Conservation (phyloP, 2,113 vertebrate species). For the Istiophorus platypterus region DNA sequence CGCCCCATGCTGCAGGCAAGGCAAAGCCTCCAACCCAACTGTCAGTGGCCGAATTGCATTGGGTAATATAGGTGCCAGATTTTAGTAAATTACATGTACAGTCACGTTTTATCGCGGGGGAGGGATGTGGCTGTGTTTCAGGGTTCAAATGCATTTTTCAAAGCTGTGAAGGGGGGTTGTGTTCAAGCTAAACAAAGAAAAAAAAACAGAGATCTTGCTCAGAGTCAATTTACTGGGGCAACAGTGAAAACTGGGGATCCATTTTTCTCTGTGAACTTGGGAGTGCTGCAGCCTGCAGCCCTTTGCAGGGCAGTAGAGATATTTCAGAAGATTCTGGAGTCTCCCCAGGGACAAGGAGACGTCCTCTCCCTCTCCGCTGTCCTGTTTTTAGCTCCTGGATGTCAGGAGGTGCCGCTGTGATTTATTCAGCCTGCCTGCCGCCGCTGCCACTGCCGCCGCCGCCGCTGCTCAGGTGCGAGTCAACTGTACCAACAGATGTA, state of each 20-base stretch:
- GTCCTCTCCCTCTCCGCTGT: slow-evolving; percentile 42
- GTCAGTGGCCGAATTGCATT: too few species aligned
- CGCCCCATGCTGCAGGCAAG: too few species aligned
- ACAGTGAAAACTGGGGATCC: background rate
- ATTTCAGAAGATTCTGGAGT: slow-evolving; percentile 38
- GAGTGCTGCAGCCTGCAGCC: slow-evolving; percentile 20
- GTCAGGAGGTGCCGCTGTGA: slow-evolving; percentile 64
- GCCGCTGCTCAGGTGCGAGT: slow-evolving; percentile 59
- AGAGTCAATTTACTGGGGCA: slow-evolving; percentile 19
- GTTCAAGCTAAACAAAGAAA: too few species aligned
- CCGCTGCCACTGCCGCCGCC: slow-evolving; percentile 22
- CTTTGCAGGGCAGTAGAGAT: slow-evolving; percentile 51
- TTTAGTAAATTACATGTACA: too few species aligned
- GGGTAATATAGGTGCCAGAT: too few species aligned
- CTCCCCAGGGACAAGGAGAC: slow-evolving; percentile 28
- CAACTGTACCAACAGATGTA: slow-evolving; percentile 34
- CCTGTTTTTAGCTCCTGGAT: slow-evolving; percentile 67
- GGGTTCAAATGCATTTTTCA: too few species aligned
- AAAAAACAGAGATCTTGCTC: background rate
- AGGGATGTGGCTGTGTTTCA: too few species aligned
- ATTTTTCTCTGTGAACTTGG: background rate
- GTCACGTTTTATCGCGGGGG: too few species aligned
- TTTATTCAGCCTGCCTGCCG: slow-evolving; percentile 59
- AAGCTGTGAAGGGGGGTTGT: too few species aligned
- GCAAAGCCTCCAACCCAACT: too few species aligned